A percentile compares a stretch with the other conserved stretches of the same genome.
Conservation (phyloP, 1,140 invertebrate genomes). For the Cyclargus thomasi region DNA sequence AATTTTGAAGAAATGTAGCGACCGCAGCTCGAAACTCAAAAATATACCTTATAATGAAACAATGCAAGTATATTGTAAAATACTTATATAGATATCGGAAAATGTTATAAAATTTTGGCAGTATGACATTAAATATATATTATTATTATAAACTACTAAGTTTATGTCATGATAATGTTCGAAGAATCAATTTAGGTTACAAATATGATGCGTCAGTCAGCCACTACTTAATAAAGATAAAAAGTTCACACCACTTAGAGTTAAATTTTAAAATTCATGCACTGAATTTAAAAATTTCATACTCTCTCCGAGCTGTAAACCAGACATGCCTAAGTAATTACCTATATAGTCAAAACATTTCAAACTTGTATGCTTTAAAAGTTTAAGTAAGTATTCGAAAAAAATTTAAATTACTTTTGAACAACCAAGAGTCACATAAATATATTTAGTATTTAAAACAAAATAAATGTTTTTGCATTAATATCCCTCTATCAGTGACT, state of each 20-base stretch:
- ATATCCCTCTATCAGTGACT: no score
- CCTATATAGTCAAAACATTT: no score
- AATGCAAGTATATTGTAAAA: conserved; percentile 27
- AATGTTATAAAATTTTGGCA: conserved; percentile 23
- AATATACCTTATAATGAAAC: conserved; percentile 21
- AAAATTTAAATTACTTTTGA: no score
- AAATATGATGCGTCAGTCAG: conserved; percentile 10
- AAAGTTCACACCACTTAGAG: not conserved
- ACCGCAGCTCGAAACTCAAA: conserved; percentile 39
- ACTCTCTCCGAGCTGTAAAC: not conserved
- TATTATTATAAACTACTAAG: not conserved
- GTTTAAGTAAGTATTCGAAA: no score
- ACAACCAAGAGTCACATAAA: no score
- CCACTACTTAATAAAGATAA: not conserved
- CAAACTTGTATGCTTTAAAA: no score
- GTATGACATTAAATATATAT: conserved; percentile 25
- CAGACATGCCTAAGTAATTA: not conserved
- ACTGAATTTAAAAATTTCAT: not conserved
- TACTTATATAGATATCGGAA: conserved; percentile 7
- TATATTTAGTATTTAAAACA: no score
- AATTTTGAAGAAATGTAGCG: conserved; percentile 54
- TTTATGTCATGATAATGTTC: conserved; percentile 8
- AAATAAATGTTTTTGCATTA: no score
- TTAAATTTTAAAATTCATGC: conserved; percentile 12
- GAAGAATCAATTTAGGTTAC: not conserved